Evolutionary conservation across 2,113 vertebrate genomes (phyloP).

Genomic region (Misgurnus mizolepis): DNA sequence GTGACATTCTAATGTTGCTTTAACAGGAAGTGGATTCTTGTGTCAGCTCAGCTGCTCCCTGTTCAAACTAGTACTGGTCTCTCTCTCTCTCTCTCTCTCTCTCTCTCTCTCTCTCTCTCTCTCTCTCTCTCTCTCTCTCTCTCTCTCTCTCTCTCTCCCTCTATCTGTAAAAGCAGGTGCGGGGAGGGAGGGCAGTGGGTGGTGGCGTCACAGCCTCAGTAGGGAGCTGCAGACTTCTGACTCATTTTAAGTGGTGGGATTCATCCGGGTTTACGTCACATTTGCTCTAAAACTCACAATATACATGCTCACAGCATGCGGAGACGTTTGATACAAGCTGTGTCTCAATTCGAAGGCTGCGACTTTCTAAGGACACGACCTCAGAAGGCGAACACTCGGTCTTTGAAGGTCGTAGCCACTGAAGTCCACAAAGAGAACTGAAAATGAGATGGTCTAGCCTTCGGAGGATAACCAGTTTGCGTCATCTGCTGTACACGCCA

Average conservation of each 20-base stretch:
- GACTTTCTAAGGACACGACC: no score
- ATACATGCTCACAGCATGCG: background rate
- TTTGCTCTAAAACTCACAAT: constrained; percentile 41
- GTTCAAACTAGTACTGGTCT: constrained; percentile 51
- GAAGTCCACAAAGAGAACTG: no score
- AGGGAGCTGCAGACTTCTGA: constrained; percentile 71
- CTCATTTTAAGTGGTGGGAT: constrained; percentile 64
- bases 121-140: constrained; percentile 37
- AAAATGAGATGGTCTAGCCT: no score
- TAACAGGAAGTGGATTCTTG: constrained; percentile 51
- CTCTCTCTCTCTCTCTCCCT: constrained; percentile 25
- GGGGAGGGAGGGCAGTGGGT: constrained; percentile 73
- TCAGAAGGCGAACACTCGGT: no score
- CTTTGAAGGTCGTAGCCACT: no score
- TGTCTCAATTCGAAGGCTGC: no score
- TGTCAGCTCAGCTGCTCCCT: constrained; percentile 43
- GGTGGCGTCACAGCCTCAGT: constrained; percentile 75
- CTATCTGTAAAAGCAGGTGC: constrained; percentile 71
- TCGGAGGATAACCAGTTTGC: no score
- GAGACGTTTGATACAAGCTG: background rate
- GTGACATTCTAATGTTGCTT: constrained; percentile 38
- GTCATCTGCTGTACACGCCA: no score
- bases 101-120: constrained; percentile 6
- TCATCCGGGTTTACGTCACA: constrained; percentile 63
- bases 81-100: constrained; percentile 20